A percentile compares a stretch with the other conserved stretches of the same genome.
Evolutionary conservation across 2,113 vertebrate genomes (phyloP).

Genomic region (Pristiophorus japonicus): DNA sequence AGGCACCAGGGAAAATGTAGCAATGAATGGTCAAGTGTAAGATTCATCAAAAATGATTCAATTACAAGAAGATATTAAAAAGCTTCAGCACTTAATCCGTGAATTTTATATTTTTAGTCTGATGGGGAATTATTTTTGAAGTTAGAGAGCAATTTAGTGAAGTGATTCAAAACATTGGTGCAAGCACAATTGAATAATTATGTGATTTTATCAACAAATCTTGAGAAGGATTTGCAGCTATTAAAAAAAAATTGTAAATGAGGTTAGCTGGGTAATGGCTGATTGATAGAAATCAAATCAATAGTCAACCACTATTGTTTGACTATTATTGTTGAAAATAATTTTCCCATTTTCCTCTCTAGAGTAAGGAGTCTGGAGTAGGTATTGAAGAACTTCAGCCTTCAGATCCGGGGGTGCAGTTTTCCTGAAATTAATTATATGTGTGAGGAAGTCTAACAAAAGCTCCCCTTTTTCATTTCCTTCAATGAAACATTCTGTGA

Average conservation of each 20-base stretch:
- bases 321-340: conserved; percentile 75
- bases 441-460: conserved; percentile 82
- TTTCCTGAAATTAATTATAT: conserved; percentile 45
- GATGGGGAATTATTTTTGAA: background rate
- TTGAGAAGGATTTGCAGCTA: background rate
- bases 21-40: background rate
- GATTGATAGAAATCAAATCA: conserved; percentile 40
- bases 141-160: background rate
- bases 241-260: background rate
- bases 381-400: conserved; percentile 60
- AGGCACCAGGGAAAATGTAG: background rate
- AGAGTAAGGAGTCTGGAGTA: conserved; percentile 68
- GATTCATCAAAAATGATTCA: background rate
- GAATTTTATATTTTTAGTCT: background rate
- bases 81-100: background rate
- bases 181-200: background rate
- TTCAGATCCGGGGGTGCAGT: conserved; percentile 52
- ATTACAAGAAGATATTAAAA: background rate
- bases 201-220: background rate
- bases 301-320: conserved; percentile 64
- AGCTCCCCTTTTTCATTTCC: conserved; percentile 73
- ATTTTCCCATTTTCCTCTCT: conserved; percentile 62
- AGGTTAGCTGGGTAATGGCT: background rate
- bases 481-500: conserved; percentile 77
- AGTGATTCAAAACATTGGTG: background rate